phyloP scores from a whole-genome alignment of 2,113 vertebrate genomes.

The Hypocryptadius cinnamomeus region DNA sequence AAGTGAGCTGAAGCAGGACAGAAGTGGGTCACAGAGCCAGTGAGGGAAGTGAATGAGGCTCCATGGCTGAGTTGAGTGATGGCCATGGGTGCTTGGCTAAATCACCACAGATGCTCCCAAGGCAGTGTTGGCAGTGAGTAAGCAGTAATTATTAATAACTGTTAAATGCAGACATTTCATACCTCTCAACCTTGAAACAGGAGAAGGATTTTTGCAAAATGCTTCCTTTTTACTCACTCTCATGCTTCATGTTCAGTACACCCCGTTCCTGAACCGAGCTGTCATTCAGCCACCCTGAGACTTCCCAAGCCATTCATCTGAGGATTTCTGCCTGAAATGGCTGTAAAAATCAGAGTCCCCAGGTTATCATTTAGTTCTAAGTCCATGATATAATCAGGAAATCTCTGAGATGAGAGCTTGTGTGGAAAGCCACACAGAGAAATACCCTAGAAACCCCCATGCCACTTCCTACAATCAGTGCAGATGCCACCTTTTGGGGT shows the following conservation, averaged over 20 bases:
- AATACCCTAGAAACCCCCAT: background rate
- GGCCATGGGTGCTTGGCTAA: background rate
- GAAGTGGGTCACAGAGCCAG: background rate
- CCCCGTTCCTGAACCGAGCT: background rate
- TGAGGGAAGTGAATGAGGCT: background rate
- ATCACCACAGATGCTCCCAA: background rate
- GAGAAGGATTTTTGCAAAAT: background rate
- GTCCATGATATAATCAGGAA: accelerated
- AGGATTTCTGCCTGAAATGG: background rate
- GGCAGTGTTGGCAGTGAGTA: background rate
- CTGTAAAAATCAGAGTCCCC: background rate
- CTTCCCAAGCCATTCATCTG: background rate
- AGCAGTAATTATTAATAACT: constrained; percentile 1
- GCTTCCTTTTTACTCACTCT: background rate
- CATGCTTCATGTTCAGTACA: background rate
- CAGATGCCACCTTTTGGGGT: background rate
- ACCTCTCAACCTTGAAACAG: background rate
- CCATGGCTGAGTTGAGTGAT: background rate
- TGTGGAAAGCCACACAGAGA: background rate
- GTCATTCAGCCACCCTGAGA: background rate
- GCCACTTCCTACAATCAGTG: background rate
- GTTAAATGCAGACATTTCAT: background rate
- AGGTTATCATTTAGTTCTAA: background rate
- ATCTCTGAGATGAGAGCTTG: background rate
- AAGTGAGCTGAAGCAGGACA: background rate